Conservation (phyloP, 2,113 vertebrate species). For the Rhea pennata region DNA sequence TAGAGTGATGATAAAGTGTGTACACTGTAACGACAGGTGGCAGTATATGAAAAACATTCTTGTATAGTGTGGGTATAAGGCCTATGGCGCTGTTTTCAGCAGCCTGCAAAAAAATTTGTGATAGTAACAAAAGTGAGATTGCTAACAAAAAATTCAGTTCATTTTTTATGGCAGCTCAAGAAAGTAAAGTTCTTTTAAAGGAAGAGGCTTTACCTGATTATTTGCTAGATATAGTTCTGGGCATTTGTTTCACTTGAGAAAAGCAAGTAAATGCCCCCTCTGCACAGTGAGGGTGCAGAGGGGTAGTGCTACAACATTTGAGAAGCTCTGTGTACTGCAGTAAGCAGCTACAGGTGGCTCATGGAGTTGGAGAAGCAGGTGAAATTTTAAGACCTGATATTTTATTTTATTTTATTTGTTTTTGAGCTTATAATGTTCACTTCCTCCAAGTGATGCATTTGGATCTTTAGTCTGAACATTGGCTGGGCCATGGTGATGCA, state of each 20-base stretch:
- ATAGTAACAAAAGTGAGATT: background rate
- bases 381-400: background rate
- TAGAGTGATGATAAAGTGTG: background rate
- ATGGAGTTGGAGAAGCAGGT: background rate
- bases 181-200: background rate
- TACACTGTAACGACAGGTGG: conserved; percentile 11
- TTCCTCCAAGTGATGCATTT: background rate
- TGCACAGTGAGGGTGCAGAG: background rate
- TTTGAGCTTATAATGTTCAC: background rate
- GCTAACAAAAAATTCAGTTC: background rate
- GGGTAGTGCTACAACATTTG: background rate
- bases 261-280: background rate
- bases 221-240: background rate
- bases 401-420: background rate
- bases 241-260: background rate
- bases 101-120: background rate
- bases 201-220: background rate
- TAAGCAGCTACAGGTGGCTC: background rate
- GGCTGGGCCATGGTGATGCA: background rate
- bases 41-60: conserved; percentile 23
- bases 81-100: background rate
- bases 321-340: background rate
- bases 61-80: fast-evolving
- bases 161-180: background rate
- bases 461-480: background rate